phyloP scores from a whole-genome alignment of 1,140 invertebrate species.

The Halyomorpha halys region DNA sequence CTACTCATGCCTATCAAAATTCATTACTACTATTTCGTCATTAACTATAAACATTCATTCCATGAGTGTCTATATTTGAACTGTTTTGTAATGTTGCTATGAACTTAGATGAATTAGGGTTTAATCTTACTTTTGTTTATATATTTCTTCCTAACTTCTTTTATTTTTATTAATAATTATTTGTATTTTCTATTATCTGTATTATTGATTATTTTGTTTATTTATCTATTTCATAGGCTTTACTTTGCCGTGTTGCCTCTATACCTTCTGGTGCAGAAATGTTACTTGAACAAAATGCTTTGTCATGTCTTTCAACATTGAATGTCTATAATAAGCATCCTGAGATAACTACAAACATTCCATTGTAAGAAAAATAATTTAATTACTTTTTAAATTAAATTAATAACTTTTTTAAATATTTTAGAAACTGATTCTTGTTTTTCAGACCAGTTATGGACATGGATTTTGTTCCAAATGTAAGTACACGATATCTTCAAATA shows the following conservation, averaged over 20 bases:
- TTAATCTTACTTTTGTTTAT: too few species aligned
- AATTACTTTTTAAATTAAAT: not conserved
- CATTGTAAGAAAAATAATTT: slow-evolving; percentile 25
- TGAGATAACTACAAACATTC: slow-evolving; percentile 42
- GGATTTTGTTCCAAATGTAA: slow-evolving; percentile 48
- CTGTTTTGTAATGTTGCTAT: too few species aligned
- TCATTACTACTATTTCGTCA: too few species aligned
- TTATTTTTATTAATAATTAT: too few species aligned
- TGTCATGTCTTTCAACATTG: slow-evolving; percentile 64
- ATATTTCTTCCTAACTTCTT: too few species aligned
- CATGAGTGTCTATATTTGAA: too few species aligned
- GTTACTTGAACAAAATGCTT: slow-evolving; percentile 59
- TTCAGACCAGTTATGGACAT: slow-evolving; percentile 23
- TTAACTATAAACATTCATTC: too few species aligned
- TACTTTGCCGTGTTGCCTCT: slow-evolving; percentile 62
- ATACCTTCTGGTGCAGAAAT: slow-evolving; percentile 61
- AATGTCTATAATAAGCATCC: slow-evolving; percentile 66
- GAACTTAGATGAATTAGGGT: too few species aligned
- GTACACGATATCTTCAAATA: slow-evolving; percentile 65
- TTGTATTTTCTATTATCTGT: too few species aligned
- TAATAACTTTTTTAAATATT: too few species aligned
- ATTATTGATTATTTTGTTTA: too few species aligned
- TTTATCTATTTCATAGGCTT: slow-evolving; percentile 40
- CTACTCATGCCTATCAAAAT: too few species aligned
- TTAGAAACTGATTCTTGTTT: not conserved